Conservation (phyloP, 2,113 vertebrate genomes). For the Hylia prasina region DNA sequence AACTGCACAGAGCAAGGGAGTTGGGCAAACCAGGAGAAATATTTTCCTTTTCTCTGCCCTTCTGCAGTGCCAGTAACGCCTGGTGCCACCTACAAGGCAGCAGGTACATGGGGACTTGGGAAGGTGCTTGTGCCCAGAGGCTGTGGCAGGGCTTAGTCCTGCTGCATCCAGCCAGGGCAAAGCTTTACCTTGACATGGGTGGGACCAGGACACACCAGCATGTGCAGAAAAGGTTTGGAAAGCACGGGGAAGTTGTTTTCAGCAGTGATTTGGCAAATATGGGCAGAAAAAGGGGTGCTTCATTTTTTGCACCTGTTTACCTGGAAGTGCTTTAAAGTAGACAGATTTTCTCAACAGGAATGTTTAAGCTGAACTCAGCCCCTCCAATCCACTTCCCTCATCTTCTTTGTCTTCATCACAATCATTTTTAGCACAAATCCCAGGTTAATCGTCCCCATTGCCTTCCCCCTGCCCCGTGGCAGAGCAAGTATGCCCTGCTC, state of each 20-base stretch:
- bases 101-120: rapidly evolving
- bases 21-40: background rate
- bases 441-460: background rate
- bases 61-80: background rate
- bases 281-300: background rate
- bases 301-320: background rate
- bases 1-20: background rate
- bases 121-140: background rate
- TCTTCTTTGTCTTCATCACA: background rate
- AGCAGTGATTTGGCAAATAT: background rate
- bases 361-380: background rate
- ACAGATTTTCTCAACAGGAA: background rate
- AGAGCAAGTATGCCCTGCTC: background rate
- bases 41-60: background rate
- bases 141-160: background rate
- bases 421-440: background rate
- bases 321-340: background rate
- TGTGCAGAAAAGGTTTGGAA: background rate
- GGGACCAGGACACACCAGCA: background rate
- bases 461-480: background rate
- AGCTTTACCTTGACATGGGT: background rate
- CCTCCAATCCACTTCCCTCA: background rate
- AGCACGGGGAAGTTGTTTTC: background rate
- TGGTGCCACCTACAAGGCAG: background rate
- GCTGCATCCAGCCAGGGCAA: rapidly evolving